These are phyloP conservation scores for Harpagus bidentatus DNA, from an alignment of 2,113 vertebrate species.

Conservation along the genomic window DNA sequence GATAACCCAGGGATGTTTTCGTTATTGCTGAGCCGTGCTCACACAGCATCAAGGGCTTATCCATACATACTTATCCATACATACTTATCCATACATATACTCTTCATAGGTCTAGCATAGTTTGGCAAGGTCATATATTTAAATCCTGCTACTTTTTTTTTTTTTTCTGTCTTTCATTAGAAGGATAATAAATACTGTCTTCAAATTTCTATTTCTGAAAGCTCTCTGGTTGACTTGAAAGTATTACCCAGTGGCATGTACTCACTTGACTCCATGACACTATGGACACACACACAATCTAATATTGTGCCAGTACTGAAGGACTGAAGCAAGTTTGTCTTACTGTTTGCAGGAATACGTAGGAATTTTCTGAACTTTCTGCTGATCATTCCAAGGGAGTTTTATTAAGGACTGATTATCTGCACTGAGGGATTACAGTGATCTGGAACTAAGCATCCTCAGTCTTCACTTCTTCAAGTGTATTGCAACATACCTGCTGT, in stretches of 20 bases:
- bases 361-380: not conserved
- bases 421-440: not conserved
- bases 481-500: not conserved
- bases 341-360: not conserved
- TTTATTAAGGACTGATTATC: not conserved
- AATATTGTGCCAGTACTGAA: not conserved
- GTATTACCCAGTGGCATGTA: not conserved
- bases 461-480: not conserved
- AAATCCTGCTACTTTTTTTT: not conserved
- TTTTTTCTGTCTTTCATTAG: not conserved
- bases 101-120: not conserved
- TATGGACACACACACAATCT: not conserved
- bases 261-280: not conserved
- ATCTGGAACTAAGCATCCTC: not conserved
- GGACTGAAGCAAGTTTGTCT: not conserved
- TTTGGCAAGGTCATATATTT: not conserved
- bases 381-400: not conserved
- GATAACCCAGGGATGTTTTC: not conserved
- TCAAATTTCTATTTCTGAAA: not conserved
- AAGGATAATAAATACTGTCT: not conserved
- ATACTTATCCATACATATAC: rapidly evolving
- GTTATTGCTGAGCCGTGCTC: not conserved
- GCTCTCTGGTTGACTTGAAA: not conserved
- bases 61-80: rapidly evolving
- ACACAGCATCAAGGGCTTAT: not conserved